Percentiles rank a stretch among this genome's conserved stretches.
Evolutionary conservation across 2,888 invertebrate species (phyloP).

Genomic region (Parochlus steinenii): DNA sequence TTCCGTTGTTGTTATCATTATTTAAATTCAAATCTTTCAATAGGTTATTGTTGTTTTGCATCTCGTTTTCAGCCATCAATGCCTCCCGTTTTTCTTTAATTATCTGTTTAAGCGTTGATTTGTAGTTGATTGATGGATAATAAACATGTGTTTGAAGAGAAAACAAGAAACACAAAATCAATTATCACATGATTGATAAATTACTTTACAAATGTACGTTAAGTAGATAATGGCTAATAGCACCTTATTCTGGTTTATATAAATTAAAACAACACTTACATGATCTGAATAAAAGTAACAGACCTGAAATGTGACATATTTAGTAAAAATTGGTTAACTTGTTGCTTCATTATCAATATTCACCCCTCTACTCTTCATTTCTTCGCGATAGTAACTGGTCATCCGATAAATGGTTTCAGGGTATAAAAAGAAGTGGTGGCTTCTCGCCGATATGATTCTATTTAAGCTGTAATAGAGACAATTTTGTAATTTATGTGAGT

Average conservation of each 20-base stretch:
- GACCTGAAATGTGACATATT: too few species aligned
- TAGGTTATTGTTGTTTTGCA: too few species aligned
- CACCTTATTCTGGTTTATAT: too few species aligned
- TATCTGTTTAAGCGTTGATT: too few species aligned
- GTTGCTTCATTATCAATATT: too few species aligned
- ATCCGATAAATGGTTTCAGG: conserved; percentile 10
- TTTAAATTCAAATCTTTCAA: too few species aligned
- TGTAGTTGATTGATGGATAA: too few species aligned
- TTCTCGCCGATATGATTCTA: conserved; percentile 4
- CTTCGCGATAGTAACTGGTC: conserved; percentile 10
- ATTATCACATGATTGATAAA: background rate
- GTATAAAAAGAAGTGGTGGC: conserved; percentile 7
- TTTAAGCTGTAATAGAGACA: conserved; percentile 8
- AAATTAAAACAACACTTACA: conserved; percentile 3
- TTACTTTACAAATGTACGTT: background rate
- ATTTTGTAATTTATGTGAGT: too few species aligned
- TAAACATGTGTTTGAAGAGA: too few species aligned
- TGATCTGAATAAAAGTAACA: conserved; percentile 9
- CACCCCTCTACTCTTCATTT: conserved; percentile 11
- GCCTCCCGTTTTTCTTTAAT: conserved; percentile 7
- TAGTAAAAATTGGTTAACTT: too few species aligned
- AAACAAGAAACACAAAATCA: background rate
- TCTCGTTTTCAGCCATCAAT: conserved; percentile 5
- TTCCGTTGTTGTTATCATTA: too few species aligned
- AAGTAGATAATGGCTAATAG: too few species aligned